Evolutionary conservation across 2,888 invertebrate species (phyloP).

Genomic region (Autographa gamma): DNA sequence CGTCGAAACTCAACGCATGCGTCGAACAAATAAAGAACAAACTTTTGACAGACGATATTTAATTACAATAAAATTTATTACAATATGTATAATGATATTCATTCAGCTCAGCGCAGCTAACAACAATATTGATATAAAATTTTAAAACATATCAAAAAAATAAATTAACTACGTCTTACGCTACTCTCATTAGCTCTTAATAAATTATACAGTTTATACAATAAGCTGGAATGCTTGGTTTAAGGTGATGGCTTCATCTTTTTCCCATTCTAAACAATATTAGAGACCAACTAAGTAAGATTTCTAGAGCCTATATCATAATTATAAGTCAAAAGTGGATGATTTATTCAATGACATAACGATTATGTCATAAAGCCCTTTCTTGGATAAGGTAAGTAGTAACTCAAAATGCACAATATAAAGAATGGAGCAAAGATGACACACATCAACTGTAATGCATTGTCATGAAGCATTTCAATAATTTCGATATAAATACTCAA

Average conservation of each 20-base stretch:
- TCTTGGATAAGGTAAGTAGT: background rate
- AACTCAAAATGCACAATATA: background rate
- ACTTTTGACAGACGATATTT: slow-evolving; percentile 78
- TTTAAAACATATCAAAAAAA: slow-evolving; percentile 73
- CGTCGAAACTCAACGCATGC: slow-evolving; percentile 71
- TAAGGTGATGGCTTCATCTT: background rate
- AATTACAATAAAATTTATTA: slow-evolving; percentile 74
- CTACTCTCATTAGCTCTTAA: slow-evolving; percentile 50
- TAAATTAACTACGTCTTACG: slow-evolving; percentile 64
- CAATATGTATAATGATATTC: slow-evolving; percentile 64
- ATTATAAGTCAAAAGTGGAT: background rate
- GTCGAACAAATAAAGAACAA: slow-evolving; percentile 76
- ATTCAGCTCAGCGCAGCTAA: slow-evolving; percentile 68
- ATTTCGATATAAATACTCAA: slow-evolving; percentile 33
- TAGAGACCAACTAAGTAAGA: background rate
- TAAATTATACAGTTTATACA: slow-evolving; percentile 39
- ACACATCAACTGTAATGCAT: slow-evolving; percentile 9
- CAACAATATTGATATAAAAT: slow-evolving; percentile 72
- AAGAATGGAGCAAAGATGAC: background rate
- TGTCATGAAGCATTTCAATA: slow-evolving; percentile 43
- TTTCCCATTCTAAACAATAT: background rate
- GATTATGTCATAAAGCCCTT: background rate
- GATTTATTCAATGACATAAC: too few species aligned
- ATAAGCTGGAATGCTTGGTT: slow-evolving; percentile 61
- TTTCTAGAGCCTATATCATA: background rate